Conservation (phyloP, 1,140 invertebrate species). For the Drosophila dunni region DNA sequence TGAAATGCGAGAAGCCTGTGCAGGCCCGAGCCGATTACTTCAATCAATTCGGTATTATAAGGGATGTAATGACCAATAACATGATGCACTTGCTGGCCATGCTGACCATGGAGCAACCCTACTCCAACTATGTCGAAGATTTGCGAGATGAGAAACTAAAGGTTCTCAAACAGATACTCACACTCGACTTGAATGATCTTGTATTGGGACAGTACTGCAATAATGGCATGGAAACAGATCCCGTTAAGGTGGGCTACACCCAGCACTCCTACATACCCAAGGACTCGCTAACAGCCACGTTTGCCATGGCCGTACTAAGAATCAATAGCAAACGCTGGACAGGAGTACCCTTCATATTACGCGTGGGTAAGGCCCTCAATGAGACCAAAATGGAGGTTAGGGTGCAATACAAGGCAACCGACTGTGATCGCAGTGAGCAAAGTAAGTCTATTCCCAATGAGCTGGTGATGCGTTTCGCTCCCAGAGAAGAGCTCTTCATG, state of each 20-base stretch:
- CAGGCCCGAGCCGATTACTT: conserved; percentile 53
- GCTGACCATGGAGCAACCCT: conserved; percentile 66
- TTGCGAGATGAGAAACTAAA: conserved; percentile 54
- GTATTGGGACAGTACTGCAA: conserved; percentile 64
- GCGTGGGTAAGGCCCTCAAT: conserved; percentile 64
- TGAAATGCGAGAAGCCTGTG: conserved; percentile 56
- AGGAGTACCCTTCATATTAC: conserved; percentile 65
- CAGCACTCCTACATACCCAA: conserved; percentile 65
- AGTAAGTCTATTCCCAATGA: conserved; percentile 49
- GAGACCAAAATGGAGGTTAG: conserved; percentile 64
- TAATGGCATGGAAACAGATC: conserved; percentile 54
- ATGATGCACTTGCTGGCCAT: conserved; percentile 65
- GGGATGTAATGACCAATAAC: conserved; percentile 67
- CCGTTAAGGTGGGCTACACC: conserved; percentile 58
- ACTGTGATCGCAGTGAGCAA: conserved; percentile 32
- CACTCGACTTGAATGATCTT: conserved; percentile 51
- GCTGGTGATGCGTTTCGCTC: conserved; percentile 52
- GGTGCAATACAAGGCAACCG: conserved; percentile 60
- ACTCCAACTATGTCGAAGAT: conserved; percentile 51
- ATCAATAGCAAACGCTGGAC: conserved; percentile 60
- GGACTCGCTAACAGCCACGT: conserved; percentile 65
- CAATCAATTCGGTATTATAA: conserved; percentile 62
- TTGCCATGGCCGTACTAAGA: conserved; percentile 50
- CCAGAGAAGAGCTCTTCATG: conserved; percentile 64
- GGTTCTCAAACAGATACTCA: conserved; percentile 48